Evolutionary conservation across 2,113 vertebrate species (phyloP).

Genomic region (Mobula birostris): DNA sequence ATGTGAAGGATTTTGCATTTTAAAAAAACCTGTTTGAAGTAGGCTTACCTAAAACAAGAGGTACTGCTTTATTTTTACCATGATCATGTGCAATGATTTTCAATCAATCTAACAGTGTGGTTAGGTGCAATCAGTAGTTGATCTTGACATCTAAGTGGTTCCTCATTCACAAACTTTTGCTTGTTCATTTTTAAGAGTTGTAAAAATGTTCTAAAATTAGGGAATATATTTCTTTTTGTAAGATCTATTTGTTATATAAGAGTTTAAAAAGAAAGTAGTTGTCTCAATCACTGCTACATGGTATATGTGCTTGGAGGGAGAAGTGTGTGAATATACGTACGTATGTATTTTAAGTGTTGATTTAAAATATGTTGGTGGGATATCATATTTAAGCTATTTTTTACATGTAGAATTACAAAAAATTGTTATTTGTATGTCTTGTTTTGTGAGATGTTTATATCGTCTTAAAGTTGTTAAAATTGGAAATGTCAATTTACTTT

Average conservation of each 20-base stretch:
- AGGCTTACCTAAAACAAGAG: slow-evolving; percentile 68
- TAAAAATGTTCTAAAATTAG: slow-evolving; percentile 17
- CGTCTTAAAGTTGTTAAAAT: neutral
- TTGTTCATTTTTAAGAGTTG: slow-evolving; percentile 18
- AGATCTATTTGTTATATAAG: slow-evolving; percentile 34
- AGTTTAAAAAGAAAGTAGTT: slow-evolving; percentile 47
- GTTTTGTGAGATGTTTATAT: neutral
- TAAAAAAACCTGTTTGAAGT: slow-evolving; percentile 56
- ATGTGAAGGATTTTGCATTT: slow-evolving; percentile 62
- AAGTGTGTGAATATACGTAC: slow-evolving; percentile 63
- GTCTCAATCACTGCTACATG: slow-evolving; percentile 69
- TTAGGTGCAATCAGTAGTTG: slow-evolving; percentile 46
- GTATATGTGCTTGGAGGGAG: slow-evolving; percentile 53
- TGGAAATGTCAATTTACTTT: neutral
- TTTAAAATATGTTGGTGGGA: slow-evolving; percentile 82
- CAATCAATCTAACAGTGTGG: slow-evolving; percentile 44
- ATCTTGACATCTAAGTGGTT: slow-evolving; percentile 1
- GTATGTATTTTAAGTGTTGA: slow-evolving; percentile 76
- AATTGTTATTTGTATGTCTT: neutral
- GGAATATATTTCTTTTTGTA: slow-evolving; percentile 35
- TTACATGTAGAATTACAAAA: neutral
- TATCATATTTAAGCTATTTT: slow-evolving; percentile 33
- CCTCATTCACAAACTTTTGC: neutral
- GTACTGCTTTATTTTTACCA: slow-evolving; percentile 55
- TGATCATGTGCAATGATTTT: slow-evolving; percentile 57